Evolutionary conservation across 1,140 invertebrate genomes (phyloP).

Genomic region (Sitophilus oryzae): DNA sequence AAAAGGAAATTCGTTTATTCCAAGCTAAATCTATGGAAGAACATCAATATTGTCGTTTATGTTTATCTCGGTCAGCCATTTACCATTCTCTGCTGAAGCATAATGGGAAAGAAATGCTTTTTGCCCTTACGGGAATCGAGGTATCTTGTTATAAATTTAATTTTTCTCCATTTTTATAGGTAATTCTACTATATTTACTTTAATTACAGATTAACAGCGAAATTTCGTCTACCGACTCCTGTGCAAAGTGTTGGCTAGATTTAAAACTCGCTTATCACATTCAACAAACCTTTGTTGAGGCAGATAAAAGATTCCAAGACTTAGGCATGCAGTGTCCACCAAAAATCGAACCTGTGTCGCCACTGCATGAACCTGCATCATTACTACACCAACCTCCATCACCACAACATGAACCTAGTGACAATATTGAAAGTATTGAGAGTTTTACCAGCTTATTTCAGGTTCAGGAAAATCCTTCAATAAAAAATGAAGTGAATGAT

Average conservation of each 20-base stretch:
- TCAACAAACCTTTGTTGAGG: constrained; percentile 16
- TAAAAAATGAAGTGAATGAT: not conserved
- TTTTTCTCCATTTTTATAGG: not conserved
- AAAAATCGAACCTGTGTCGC: not conserved
- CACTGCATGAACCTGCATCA: not conserved
- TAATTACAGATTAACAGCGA: constrained; percentile 4
- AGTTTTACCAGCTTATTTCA: not conserved
- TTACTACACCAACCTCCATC: not conserved
- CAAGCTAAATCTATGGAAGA: constrained; percentile 10
- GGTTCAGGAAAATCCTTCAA: not conserved
- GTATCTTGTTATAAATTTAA: constrained; percentile 3
- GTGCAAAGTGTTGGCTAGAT: constrained; percentile 24
- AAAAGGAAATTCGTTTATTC: no score
- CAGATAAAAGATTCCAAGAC: constrained; percentile 12
- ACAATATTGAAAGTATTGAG: not conserved
- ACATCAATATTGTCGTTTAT: constrained; percentile 16
- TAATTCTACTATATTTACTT: constrained; percentile 1
- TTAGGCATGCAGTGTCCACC: constrained; percentile 1
- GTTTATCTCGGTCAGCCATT: constrained; percentile 12
- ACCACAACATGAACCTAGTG: not conserved
- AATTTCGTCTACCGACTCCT: constrained; percentile 7
- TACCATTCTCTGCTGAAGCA: constrained; percentile 16
- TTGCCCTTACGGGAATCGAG: constrained; percentile 13
- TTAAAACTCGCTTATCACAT: constrained; percentile 21
- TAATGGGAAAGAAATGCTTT: constrained; percentile 21